Conservation (phyloP, 2,888 invertebrate species). For the Eristalis intricaria region DNA sequence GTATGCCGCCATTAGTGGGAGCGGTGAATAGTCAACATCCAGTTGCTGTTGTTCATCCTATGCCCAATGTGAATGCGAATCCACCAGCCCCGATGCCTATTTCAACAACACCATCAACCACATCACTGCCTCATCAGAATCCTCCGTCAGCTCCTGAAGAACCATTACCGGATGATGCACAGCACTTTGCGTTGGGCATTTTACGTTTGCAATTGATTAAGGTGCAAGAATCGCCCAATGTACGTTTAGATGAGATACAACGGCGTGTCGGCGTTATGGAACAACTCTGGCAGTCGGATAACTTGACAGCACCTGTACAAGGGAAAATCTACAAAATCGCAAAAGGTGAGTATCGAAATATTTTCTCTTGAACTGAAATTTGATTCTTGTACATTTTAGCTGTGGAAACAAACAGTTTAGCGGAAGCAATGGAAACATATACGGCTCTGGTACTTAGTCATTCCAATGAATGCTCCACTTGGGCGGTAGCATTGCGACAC, state of each 20-base stretch:
- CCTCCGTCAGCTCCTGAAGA: slow-evolving; percentile 48
- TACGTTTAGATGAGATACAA: slow-evolving; percentile 75
- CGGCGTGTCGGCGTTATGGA: slow-evolving; percentile 75
- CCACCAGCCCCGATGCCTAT: slow-evolving; percentile 48
- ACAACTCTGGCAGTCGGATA: slow-evolving; percentile 75
- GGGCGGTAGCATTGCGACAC: slow-evolving; percentile 75
- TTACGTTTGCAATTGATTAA: slow-evolving; percentile 73
- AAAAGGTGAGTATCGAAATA: slow-evolving; percentile 66
- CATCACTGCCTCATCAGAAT: slow-evolving; percentile 55
- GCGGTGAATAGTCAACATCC: slow-evolving; percentile 73
- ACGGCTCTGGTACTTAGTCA: slow-evolving; percentile 75
- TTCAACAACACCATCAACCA: slow-evolving; percentile 34
- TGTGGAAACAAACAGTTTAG: slow-evolving; percentile 72
- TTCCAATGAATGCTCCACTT: slow-evolving; percentile 75
- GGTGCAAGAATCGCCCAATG: slow-evolving; percentile 74
- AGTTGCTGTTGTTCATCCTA: slow-evolving; percentile 76
- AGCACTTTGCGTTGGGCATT: slow-evolving; percentile 69
- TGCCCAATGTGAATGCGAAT: slow-evolving; percentile 72
- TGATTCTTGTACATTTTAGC: slow-evolving; percentile 56
- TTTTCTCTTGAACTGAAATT: background rate
- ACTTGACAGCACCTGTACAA: slow-evolving; percentile 74
- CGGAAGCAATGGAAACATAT: slow-evolving; percentile 76
- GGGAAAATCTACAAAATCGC: slow-evolving; percentile 75
- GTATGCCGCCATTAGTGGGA: slow-evolving; percentile 68
- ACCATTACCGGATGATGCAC: slow-evolving; percentile 72